Conservation (phyloP, 1,140 invertebrate genomes). For the Leptinotarsa texana region DNA sequence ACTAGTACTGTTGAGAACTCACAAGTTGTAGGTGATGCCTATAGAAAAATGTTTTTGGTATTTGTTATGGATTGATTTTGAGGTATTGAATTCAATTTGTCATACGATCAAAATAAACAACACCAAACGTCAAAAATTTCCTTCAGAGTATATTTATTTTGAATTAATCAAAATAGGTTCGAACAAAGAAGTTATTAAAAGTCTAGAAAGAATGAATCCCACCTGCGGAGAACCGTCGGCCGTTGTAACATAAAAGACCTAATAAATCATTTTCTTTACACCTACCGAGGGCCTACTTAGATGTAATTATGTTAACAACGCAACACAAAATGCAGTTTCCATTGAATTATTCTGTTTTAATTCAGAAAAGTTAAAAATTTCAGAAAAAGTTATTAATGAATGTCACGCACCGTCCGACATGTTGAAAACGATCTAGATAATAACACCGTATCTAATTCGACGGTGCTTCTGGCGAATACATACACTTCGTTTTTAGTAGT, state of each 20-base stretch:
- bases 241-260: slow-evolving; percentile 19
- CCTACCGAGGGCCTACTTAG: slow-evolving; percentile 20
- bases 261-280: slow-evolving; percentile 29
- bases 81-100: no score
- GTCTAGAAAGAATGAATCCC: slow-evolving; percentile 13
- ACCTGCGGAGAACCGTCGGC: slow-evolving; percentile 21
- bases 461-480: background rate
- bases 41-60: no score
- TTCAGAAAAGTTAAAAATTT: slow-evolving; percentile 25
- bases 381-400: slow-evolving; percentile 26
- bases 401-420: slow-evolving; percentile 16
- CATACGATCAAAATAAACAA: no score
- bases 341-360: slow-evolving; percentile 25
- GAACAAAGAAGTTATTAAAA: slow-evolving; percentile 23
- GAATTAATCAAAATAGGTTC: slow-evolving; percentile 19
- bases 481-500: slow-evolving; percentile 1
- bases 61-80: no score
- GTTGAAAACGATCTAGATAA: slow-evolving; percentile 26
- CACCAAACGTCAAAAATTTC: no score
- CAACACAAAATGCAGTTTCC: slow-evolving; percentile 19
- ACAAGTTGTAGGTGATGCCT: no score
- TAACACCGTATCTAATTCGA: slow-evolving; percentile 17
- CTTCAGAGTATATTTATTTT: background rate
- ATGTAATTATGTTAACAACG: slow-evolving; percentile 15
- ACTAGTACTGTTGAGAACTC: no score